Percentiles rank a stretch among this genome's conserved stretches.
phyloP scores from a whole-genome alignment of 1,140 invertebrate species.

The Limonius californicus region DNA sequence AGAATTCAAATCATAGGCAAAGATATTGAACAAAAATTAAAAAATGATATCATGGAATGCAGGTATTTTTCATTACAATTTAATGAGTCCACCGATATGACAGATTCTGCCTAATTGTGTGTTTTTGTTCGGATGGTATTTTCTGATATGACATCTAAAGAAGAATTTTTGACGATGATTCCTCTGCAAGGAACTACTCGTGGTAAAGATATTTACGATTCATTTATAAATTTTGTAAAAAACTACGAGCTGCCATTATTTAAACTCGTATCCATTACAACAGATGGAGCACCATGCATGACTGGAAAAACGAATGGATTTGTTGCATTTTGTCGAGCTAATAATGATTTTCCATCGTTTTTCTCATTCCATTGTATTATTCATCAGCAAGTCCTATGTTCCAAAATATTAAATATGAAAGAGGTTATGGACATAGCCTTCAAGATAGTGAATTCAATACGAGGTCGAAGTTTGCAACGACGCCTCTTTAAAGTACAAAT shows the following conservation, averaged over 20 bases:
- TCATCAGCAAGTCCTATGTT: slow-evolving; percentile 24
- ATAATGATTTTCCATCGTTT: slow-evolving; percentile 13
- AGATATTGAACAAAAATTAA: slow-evolving; percentile 19
- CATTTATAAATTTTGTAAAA: slow-evolving; percentile 20
- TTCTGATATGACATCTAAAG: slow-evolving; percentile 33
- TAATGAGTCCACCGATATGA: slow-evolving; percentile 35
- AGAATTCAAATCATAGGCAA: slow-evolving; percentile 19
- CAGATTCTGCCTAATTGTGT: slow-evolving; percentile 34
- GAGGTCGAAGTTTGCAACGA: too few relatives aligned
- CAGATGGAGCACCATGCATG: slow-evolving; percentile 16
- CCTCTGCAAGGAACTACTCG: slow-evolving; percentile 17
- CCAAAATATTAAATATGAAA: slow-evolving; percentile 19
- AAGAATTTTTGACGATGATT: slow-evolving; percentile 25
- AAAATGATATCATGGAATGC: slow-evolving; percentile 18
- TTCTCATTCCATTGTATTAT: slow-evolving; percentile 24
- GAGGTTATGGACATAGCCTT: slow-evolving; percentile 17
- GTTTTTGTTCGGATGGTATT: slow-evolving; percentile 37
- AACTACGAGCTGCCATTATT: slow-evolving; percentile 4
- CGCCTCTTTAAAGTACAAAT: too few relatives aligned
- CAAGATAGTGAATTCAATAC: slow-evolving; percentile 23
- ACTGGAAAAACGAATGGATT: slow-evolving; percentile 22
- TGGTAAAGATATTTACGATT: slow-evolving; percentile 12
- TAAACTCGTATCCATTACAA: slow-evolving; percentile 17
- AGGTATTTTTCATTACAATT: slow-evolving; percentile 24
- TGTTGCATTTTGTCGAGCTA: slow-evolving; percentile 21